Percentiles rank a stretch among this genome's conserved stretches.
Evolutionary conservation across 30 jellyfish, hydroid and myxozoan species (phyloP).

Genomic region (Nemopilema nomurai): DNA sequence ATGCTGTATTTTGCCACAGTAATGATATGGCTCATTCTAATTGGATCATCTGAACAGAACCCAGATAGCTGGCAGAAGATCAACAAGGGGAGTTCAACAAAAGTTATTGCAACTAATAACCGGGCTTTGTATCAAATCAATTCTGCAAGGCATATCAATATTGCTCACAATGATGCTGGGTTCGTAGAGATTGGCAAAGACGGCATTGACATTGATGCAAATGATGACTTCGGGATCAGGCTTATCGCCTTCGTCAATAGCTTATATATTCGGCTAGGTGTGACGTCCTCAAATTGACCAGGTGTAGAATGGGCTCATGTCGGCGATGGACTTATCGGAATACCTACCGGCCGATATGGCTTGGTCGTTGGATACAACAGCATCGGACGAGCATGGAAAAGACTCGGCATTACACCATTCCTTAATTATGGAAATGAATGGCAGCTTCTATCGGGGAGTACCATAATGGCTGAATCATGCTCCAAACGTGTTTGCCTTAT

Average conservation of each 20-base stretch:
- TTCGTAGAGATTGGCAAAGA: not conserved
- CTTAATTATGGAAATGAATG: slow-evolving; percentile 9
- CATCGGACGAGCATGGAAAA: not conserved
- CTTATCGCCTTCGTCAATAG: not conserved
- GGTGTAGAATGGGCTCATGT: slow-evolving; percentile 22
- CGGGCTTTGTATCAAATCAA: slow-evolving; percentile 23
- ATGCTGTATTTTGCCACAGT: too few relatives aligned
- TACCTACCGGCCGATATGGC: slow-evolving; percentile 44
- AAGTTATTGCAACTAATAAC: slow-evolving; percentile 22
- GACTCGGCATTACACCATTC: not conserved
- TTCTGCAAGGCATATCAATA: not conserved
- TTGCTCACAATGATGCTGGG: slow-evolving; percentile 19
- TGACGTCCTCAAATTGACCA: slow-evolving; percentile 1
- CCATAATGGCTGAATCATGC: slow-evolving; percentile 12
- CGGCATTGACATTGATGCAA: slow-evolving; percentile 7
- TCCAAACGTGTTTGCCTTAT: slow-evolving; percentile 17
- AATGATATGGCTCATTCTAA: too few relatives aligned
- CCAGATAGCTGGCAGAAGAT: slow-evolving; percentile 37
- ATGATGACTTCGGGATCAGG: slow-evolving; percentile 45
- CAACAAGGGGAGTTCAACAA: not conserved
- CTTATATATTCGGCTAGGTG: slow-evolving; percentile 14
- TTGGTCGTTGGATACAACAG: slow-evolving; percentile 28
- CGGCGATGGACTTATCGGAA: not conserved
- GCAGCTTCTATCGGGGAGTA: not conserved
- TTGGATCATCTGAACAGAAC: too few relatives aligned